phyloP scores from a whole-genome alignment of 2,888 invertebrate species.

The Lamellibrachia satsuma region DNA sequence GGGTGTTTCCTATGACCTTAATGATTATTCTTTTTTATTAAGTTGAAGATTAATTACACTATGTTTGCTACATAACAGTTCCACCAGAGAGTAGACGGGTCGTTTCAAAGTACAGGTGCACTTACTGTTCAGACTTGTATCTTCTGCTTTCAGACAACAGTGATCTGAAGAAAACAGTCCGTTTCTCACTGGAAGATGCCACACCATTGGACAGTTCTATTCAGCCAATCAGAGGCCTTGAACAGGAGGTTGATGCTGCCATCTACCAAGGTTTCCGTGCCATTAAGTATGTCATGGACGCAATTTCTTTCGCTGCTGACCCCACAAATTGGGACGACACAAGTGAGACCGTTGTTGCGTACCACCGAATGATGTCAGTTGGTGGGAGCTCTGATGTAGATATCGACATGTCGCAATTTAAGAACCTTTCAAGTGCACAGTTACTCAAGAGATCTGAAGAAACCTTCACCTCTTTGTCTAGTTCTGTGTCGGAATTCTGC shows the following conservation, averaged over 20 bases:
- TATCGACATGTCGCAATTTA: not conserved
- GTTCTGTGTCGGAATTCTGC: not conserved
- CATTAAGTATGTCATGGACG: not conserved
- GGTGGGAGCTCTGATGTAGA: not conserved
- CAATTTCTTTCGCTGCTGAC: not conserved
- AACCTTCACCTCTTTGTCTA: not conserved
- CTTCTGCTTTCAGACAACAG: not conserved
- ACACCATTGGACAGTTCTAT: not conserved
- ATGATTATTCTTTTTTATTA: too few species aligned
- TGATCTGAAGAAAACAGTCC: not conserved
- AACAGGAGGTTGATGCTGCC: constrained; percentile 10
- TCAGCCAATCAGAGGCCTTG: not conserved
- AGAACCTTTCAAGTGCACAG: not conserved
- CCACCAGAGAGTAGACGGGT: too few species aligned
- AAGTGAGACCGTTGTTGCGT: not conserved
- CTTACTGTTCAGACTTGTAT: not conserved
- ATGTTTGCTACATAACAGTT: not conserved
- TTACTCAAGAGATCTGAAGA: not conserved
- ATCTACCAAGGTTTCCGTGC: not conserved
- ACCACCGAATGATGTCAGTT: not conserved
- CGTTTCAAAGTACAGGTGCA: not conserved
- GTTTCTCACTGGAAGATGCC: not conserved
- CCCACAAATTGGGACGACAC: not conserved
- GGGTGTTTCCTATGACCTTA: too few species aligned
- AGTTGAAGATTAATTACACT: not conserved